Percentiles rank a stretch among this genome's conserved stretches.
phyloP scores from a whole-genome alignment of 2,797 vertebrate genomes.

The Coregonus ussuriensis region DNA sequence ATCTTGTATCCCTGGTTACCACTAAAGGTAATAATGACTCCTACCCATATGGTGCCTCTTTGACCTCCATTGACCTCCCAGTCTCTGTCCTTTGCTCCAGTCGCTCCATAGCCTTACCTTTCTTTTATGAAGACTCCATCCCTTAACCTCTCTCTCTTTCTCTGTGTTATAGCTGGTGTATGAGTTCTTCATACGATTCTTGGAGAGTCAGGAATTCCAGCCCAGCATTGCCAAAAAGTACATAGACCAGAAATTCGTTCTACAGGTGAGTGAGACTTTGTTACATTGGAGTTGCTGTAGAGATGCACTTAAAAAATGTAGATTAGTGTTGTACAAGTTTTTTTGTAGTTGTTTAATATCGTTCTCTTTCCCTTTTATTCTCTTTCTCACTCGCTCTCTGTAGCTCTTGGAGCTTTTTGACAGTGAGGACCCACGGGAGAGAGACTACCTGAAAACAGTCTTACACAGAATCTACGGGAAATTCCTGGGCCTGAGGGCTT shows the following conservation, averaged over 20 bases:
- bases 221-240: slow-evolving; percentile 99
- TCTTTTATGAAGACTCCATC: background rate
- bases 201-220: slow-evolving; percentile 99
- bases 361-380: background rate
- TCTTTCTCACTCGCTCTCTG: background rate
- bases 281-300: background rate
- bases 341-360: background rate
- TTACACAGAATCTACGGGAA: slow-evolving; percentile 99
- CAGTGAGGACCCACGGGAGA: slow-evolving; percentile 97
- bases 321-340: background rate
- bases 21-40: background rate
- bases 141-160: slow-evolving; percentile 1
- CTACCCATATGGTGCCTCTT: background rate
- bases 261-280: slow-evolving; percentile 85
- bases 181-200: slow-evolving; percentile 99
- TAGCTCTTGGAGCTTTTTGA: slow-evolving; percentile 98
- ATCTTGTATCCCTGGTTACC: slow-evolving; percentile 2
- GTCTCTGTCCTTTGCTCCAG: slow-evolving; percentile 4
- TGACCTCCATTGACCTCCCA: slow-evolving; percentile 28
- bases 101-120: slow-evolving; percentile 17
- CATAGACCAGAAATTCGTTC: slow-evolving; percentile 99
- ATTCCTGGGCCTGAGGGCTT: slow-evolving; percentile 99
- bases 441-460: slow-evolving; percentile 99
- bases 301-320: background rate
- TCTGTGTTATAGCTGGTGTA: slow-evolving; percentile 86